These are phyloP conservation scores for Phallusia fumigata DNA, from an alignment of 23 tunicate genomes.

Conservation along the genomic window DNA sequence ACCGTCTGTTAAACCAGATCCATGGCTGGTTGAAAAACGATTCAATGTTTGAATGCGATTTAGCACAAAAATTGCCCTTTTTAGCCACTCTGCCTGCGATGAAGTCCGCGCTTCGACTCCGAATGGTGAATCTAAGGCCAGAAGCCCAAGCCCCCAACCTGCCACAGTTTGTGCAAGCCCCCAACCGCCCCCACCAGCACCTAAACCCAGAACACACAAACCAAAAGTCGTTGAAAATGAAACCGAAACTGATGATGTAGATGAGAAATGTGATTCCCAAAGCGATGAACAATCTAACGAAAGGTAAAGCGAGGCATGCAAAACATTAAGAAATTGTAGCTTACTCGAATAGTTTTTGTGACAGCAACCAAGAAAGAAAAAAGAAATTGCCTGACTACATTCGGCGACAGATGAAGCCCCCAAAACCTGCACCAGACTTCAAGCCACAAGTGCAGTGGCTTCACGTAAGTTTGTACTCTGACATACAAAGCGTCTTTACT, in stretches of 20 bases:
- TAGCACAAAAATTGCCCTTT: too few relatives aligned
- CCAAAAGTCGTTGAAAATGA: background rate
- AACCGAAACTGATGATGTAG: background rate
- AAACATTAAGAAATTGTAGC: too few relatives aligned
- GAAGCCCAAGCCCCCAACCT: background rate
- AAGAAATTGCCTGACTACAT: slow-evolving; percentile 62
- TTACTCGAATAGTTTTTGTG: background rate
- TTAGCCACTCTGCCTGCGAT: too few relatives aligned
- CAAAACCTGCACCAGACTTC: slow-evolving; percentile 55
- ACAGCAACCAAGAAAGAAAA: background rate
- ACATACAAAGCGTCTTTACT: background rate
- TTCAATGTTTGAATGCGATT: too few relatives aligned
- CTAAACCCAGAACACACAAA: slow-evolving; percentile 13
- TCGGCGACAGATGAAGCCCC: slow-evolving; percentile 59
- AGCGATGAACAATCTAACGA: background rate
- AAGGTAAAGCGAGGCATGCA: background rate
- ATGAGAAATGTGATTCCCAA: background rate
- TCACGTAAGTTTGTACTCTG: slow-evolving; percentile 45
- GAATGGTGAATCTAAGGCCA: too few relatives aligned
- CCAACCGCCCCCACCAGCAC: slow-evolving; percentile 9
- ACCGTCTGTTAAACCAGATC: too few relatives aligned
- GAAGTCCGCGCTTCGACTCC: too few relatives aligned
- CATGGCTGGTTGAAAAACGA: too few relatives aligned
- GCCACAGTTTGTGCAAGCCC: slow-evolving; percentile 3
- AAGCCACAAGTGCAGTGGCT: slow-evolving; percentile 81